Evolutionary conservation across 2,797 vertebrate genomes (phyloP).

Genomic region (Channa striata): DNA sequence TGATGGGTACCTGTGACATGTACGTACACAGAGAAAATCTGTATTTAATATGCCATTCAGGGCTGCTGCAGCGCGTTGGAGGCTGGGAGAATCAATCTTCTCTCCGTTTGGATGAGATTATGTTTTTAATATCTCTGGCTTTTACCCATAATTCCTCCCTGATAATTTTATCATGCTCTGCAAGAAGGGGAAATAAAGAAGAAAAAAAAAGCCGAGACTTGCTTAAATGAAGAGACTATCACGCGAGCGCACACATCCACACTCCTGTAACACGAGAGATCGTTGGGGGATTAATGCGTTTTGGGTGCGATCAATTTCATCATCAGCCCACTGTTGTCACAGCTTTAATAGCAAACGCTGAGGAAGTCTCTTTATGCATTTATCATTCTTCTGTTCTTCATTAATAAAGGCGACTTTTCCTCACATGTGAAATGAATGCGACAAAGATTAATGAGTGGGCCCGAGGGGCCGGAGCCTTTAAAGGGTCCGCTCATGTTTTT

Average conservation of each 20-base stretch:
- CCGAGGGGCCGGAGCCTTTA: too few species aligned
- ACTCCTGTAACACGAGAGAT: background rate
- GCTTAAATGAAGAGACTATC: constrained; percentile 51
- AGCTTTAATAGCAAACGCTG: constrained; percentile 4
- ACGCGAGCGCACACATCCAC: background rate
- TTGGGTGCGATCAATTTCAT: constrained; percentile 22
- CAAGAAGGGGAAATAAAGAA: constrained; percentile 49
- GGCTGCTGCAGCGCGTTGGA: constrained; percentile 40
- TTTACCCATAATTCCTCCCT: constrained; percentile 76
- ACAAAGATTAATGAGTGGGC: too few species aligned
- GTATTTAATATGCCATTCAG: constrained; percentile 63
- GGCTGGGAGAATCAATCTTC: constrained; percentile 72
- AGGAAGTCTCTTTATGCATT: constrained; percentile 10
- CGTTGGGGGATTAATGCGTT: constrained; percentile 17
- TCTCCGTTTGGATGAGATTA: constrained; percentile 80
- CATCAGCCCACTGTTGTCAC: constrained; percentile 15
- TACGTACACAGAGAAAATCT: constrained; percentile 8
- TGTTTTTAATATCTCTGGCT: constrained; percentile 82
- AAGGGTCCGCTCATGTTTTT: too few species aligned
- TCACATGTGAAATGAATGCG: background rate
- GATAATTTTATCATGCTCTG: constrained; percentile 70
- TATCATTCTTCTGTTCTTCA: background rate
- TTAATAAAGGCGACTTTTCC: background rate
- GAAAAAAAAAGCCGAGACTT: constrained; percentile 23
- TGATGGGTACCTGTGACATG: constrained; percentile 2